Conservation (phyloP, 2,113 vertebrate genomes). For the Poecile atricapillus region DNA sequence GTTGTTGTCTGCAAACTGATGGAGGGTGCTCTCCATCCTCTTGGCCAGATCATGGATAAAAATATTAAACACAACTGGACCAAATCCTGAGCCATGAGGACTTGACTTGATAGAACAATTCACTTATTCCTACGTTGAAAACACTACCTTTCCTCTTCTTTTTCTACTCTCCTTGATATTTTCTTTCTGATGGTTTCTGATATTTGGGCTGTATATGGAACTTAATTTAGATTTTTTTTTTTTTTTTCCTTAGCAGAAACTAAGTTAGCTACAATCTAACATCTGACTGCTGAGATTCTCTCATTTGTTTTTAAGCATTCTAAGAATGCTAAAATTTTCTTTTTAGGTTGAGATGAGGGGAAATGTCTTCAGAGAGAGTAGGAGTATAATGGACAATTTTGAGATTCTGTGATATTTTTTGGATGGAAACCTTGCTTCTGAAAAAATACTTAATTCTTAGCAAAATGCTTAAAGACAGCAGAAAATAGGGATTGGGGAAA, state of each 20-base stretch:
- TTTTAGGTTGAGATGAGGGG: not conserved
- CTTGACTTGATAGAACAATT: not conserved
- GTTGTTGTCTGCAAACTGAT: not conserved
- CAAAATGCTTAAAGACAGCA: not conserved
- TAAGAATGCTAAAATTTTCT: not conserved
- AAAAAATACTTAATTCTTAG: not conserved
- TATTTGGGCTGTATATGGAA: not conserved
- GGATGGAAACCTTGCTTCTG: not conserved
- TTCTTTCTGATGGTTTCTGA: not conserved
- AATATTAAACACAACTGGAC: not conserved
- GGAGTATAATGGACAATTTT: not conserved
- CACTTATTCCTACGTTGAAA: not conserved
- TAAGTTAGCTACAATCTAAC: not conserved
- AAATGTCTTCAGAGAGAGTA: not conserved
- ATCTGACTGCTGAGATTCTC: not conserved
- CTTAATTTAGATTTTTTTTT: not conserved
- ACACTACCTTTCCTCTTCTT: not conserved
- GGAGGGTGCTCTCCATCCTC: not conserved
- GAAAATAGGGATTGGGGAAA: not conserved
- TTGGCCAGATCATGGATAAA: not conserved
- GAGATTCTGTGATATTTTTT: not conserved
- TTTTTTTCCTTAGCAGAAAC: not conserved
- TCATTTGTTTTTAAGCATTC: not conserved
- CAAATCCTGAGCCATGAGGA: not conserved
- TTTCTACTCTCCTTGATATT: not conserved